phyloP scores from a whole-genome alignment of 2,888 invertebrate species.

The Cordylochernes scorpioides region DNA sequence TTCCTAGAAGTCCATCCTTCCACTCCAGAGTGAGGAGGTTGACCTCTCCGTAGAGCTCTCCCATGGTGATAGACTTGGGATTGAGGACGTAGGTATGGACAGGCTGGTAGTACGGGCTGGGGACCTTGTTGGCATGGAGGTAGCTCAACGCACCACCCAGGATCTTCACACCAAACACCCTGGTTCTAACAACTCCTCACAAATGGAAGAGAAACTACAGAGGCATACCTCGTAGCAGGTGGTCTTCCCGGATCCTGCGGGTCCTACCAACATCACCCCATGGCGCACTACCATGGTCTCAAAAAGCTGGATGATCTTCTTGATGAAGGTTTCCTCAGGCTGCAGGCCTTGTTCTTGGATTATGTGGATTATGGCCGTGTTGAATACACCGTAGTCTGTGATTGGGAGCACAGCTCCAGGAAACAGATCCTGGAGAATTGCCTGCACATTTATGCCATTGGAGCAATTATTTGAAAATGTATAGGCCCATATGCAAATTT shows the following conservation, averaged over 20 bases:
- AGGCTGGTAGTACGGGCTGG: neutral
- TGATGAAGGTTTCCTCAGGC: neutral
- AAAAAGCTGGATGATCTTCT: neutral
- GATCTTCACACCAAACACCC: no score
- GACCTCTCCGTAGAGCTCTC: neutral
- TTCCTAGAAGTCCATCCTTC: conserved; percentile 1
- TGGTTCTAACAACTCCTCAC: no score
- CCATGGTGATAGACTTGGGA: neutral
- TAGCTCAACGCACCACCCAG: neutral
- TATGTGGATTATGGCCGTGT: neutral
- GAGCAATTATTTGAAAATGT: no score
- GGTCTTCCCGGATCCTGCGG: neutral
- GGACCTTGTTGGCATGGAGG: neutral
- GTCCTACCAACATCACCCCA: neutral
- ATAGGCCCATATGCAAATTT: no score
- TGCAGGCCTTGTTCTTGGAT: neutral
- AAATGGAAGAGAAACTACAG: no score
- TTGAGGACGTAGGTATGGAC: neutral
- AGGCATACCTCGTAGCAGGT: neutral
- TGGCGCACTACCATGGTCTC: neutral
- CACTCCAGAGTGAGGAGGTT: neutral
- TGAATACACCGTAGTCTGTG: neutral
- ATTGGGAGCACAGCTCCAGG: neutral
- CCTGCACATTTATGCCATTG: no score
- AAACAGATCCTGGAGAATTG: neutral